Conservation (phyloP, 2,113 vertebrate species). For the Antennarius striatus region DNA sequence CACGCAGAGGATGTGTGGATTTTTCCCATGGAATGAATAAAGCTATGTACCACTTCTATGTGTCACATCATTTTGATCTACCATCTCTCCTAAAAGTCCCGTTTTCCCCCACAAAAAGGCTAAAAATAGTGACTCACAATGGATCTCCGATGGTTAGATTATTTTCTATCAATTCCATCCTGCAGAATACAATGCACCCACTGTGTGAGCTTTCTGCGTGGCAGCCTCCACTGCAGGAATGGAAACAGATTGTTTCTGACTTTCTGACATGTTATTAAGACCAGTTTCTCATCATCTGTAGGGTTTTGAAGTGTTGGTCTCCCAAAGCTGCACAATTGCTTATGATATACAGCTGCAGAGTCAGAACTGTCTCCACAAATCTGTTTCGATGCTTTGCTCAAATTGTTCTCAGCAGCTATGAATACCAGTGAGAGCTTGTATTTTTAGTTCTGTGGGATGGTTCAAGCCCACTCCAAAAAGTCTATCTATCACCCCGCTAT, state of each 20-base stretch:
- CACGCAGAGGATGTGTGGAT: too few relatives aligned
- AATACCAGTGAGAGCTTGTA: constrained; percentile 48
- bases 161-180: too few relatives aligned
- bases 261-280: constrained; percentile 38
- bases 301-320: constrained; percentile 10
- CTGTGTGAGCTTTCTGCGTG: too few relatives aligned
- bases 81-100: too few relatives aligned
- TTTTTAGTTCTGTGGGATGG: constrained; percentile 62
- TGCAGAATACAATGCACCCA: too few relatives aligned
- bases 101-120: too few relatives aligned
- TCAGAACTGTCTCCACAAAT: constrained; percentile 20
- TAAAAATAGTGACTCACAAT: too few relatives aligned
- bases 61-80: too few relatives aligned
- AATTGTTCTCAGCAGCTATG: constrained; percentile 44
- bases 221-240: constrained; percentile 9
- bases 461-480: constrained; percentile 30
- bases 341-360: constrained; percentile 28
- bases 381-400: constrained; percentile 36
- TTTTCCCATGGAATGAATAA: too few relatives aligned
- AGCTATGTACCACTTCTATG: too few relatives aligned
- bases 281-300: constrained; percentile 36
- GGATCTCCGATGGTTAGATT: too few relatives aligned
- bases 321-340: constrained; percentile 31
- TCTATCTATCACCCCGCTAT: constrained; percentile 27
- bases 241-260: constrained; percentile 49